These are phyloP conservation scores for Tryphoninae sp. DNA, from an alignment of 2,888 invertebrate species.

Conservation along the genomic window DNA sequence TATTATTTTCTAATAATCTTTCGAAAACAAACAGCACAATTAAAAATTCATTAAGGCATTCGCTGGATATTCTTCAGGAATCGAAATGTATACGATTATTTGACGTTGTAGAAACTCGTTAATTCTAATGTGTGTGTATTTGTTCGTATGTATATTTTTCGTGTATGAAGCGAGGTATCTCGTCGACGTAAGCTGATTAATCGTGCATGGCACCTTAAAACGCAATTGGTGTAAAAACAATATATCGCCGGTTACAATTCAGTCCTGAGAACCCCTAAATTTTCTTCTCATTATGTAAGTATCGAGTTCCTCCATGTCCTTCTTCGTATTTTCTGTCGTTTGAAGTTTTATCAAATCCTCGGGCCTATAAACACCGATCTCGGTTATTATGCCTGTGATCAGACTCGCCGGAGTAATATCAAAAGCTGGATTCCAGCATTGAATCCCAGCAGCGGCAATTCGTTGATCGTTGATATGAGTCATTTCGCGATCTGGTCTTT, in stretches of 20 bases:
- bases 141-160: neutral
- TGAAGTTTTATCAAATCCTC: slow-evolving; percentile 77
- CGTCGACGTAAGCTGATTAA: slow-evolving; percentile 22
- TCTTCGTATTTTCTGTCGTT: slow-evolving; percentile 29
- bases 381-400: slow-evolving; percentile 97
- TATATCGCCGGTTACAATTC: neutral
- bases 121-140: slow-evolving; percentile 5
- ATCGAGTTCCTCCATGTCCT: slow-evolving; percentile 45
- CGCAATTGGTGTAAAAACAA: slow-evolving; percentile 29
- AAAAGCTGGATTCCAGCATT: slow-evolving; percentile 99
- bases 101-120: slow-evolving; percentile 30
- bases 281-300: slow-evolving; percentile 51
- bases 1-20: slow-evolving; percentile 11
- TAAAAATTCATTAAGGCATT: slow-evolving; percentile 52
- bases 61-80: slow-evolving; percentile 27
- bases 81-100: slow-evolving; percentile 26
- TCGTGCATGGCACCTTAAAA: slow-evolving; percentile 29
- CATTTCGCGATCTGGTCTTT: slow-evolving; percentile 95
- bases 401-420: slow-evolving; percentile 97
- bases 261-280: slow-evolving; percentile 40
- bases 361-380: slow-evolving; percentile 92
- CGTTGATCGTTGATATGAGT: slow-evolving; percentile 92
- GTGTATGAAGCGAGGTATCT: slow-evolving; percentile 1
- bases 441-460: slow-evolving; percentile 94
- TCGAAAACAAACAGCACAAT: slow-evolving; percentile 23